Evolutionary conservation across 2,888 invertebrate species (phyloP).

Genomic region (Thera obeliscata): DNA sequence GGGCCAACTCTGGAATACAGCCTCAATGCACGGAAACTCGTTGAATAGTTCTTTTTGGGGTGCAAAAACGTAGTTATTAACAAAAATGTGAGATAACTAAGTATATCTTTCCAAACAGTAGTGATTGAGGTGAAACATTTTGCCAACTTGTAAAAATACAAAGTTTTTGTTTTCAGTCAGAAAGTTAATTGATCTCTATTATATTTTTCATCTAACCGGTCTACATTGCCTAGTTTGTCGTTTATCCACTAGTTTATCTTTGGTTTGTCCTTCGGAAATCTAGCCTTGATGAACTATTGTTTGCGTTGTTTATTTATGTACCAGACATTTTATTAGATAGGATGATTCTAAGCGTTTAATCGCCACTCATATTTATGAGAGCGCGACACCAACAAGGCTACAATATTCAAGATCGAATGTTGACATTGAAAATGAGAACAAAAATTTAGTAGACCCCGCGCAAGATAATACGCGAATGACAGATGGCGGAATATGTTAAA

Average conservation of each 20-base stretch:
- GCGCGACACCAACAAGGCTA: background rate
- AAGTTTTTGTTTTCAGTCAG: too few species aligned
- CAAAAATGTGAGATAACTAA: too few species aligned
- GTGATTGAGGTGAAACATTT: too few species aligned
- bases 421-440: background rate
- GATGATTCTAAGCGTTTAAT: conserved; percentile 5
- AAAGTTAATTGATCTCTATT: background rate
- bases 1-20: background rate
- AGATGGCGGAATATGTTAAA: too few species aligned
- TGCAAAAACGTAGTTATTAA: too few species aligned
- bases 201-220: background rate
- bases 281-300: conserved; percentile 1
- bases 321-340: conserved; percentile 2
- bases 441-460: too few species aligned
- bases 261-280: background rate
- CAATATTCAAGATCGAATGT: background rate
- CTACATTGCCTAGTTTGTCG: background rate
- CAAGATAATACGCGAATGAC: too few species aligned
- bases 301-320: conserved; percentile 9
- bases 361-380: conserved; percentile 9
- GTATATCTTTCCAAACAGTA: too few species aligned
- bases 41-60: too few species aligned
- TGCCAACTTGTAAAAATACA: too few species aligned
- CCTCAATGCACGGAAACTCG: too few species aligned
- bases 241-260: background rate